Conservation (phyloP, 1,140 invertebrate genomes). For the Tigriopus japonicus region DNA sequence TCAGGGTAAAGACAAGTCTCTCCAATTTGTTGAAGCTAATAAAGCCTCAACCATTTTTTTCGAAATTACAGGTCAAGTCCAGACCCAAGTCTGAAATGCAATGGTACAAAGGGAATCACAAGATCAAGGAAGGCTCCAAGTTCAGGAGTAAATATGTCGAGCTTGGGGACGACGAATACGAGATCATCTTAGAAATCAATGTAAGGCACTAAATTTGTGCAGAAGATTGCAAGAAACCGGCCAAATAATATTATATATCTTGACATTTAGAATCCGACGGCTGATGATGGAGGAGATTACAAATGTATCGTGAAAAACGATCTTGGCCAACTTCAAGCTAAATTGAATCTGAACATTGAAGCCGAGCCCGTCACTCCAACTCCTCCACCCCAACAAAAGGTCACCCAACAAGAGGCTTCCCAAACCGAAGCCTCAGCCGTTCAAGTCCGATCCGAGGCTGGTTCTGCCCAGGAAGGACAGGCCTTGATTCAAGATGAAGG, state of each 20-base stretch:
- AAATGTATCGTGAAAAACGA: slow-evolving; percentile 92
- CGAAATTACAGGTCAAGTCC: slow-evolving; percentile 30
- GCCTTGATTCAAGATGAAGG: no score
- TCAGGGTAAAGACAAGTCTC: neutral
- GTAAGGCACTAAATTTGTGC: slow-evolving; percentile 30
- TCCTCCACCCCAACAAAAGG: neutral
- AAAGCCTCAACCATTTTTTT: neutral
- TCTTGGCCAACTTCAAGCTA: slow-evolving; percentile 92
- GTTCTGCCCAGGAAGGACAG: no score
- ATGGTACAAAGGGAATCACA: slow-evolving; percentile 69
- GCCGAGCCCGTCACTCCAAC: slow-evolving; percentile 44
- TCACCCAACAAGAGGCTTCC: no score
- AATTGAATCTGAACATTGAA: slow-evolving; percentile 93
- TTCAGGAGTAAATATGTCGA: slow-evolving; percentile 53
- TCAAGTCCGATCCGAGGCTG: no score
- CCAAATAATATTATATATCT: no score
- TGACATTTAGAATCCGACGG: slow-evolving; percentile 77
- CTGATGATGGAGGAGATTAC: slow-evolving; percentile 87
- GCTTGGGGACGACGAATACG: slow-evolving; percentile 65
- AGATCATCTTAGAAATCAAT: slow-evolving; percentile 67
- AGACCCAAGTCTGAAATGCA: slow-evolving; percentile 72
- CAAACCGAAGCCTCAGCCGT: no score
- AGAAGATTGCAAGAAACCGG: no score
- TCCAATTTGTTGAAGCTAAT: neutral
- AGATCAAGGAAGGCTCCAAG: slow-evolving; percentile 64